These are phyloP conservation scores for Thunnus maccoyii DNA, from an alignment of 2,113 vertebrate genomes.

Conservation along the genomic window DNA sequence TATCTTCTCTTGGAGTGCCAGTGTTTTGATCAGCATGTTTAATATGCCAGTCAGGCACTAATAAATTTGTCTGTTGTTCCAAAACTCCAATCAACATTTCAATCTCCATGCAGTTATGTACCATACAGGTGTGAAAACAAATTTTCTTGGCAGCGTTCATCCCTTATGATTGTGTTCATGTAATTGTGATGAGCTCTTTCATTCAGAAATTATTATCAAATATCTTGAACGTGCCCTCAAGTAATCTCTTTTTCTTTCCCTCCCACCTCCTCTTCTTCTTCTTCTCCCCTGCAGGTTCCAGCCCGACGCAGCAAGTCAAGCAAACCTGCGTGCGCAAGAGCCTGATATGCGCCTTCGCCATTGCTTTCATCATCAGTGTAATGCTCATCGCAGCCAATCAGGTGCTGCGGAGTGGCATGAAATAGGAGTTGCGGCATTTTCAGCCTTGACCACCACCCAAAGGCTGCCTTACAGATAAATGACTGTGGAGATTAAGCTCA, in stretches of 20 bases:
- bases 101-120: conserved; percentile 49
- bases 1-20: not conserved
- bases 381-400: conserved; percentile 99
- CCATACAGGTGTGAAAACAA: conserved; percentile 59
- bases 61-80: conserved; percentile 51
- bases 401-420: conserved; percentile 97
- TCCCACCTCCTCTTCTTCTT: not conserved
- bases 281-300: conserved; percentile 81
- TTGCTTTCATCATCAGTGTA: conserved; percentile 98
- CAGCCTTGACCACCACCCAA: conserved; percentile 52
- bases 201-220: conserved; percentile 50
- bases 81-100: conserved; percentile 61
- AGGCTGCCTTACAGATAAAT: conserved; percentile 47
- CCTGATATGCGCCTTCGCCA: conserved; percentile 97
- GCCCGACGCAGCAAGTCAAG: conserved; percentile 97
- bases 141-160: conserved; percentile 15
- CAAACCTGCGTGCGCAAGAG: conserved; percentile 98
- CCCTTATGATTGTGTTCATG: conserved; percentile 48
- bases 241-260: conserved; percentile 5
- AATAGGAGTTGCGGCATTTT: conserved; percentile 78
- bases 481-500: conserved; percentile 35
- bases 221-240: conserved; percentile 17
- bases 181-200: conserved; percentile 57
- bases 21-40: conserved; percentile 12
- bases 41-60: conserved; percentile 26